These are phyloP conservation scores for Microhierax caerulescens DNA, from an alignment of 2,797 vertebrate genomes.

Conservation along the genomic window DNA sequence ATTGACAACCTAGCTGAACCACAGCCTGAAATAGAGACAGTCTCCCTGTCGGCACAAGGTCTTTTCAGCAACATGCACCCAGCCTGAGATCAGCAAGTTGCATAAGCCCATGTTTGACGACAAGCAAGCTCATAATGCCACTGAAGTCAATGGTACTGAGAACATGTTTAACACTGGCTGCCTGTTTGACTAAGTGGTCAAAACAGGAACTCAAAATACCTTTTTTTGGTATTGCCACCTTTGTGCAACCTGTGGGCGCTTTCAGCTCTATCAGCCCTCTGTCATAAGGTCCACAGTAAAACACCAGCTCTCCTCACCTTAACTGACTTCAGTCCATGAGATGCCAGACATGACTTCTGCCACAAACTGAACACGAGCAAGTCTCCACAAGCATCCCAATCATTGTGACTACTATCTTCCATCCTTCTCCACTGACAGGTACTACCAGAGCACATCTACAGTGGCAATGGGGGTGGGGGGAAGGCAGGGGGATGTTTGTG, in stretches of 20 bases:
- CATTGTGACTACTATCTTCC: neutral
- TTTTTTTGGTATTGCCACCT: too few species aligned
- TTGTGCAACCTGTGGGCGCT: neutral
- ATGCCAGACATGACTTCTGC: neutral
- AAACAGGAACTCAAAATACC: neutral
- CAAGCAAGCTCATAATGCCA: neutral
- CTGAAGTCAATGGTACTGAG: neutral
- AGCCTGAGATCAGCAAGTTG: neutral
- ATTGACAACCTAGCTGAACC: neutral
- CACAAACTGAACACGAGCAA: neutral
- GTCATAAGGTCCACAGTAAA: neutral
- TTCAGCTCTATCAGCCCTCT: neutral
- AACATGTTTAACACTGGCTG: neutral
- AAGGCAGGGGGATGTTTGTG: too few species aligned
- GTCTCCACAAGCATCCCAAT: neutral
- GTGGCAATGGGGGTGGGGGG: rapidly evolving
- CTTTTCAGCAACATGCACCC: neutral
- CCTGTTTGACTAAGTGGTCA: neutral
- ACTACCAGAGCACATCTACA: neutral
- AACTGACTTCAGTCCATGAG: neutral
- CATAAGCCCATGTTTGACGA: neutral
- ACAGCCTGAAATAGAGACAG: neutral
- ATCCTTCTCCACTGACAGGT: neutral
- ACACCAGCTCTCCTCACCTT: neutral
- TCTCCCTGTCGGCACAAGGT: neutral